A percentile compares a stretch with the other conserved stretches of the same genome.
Conservation (phyloP, 2,888 invertebrate species). For the Alloplasta piceator region DNA sequence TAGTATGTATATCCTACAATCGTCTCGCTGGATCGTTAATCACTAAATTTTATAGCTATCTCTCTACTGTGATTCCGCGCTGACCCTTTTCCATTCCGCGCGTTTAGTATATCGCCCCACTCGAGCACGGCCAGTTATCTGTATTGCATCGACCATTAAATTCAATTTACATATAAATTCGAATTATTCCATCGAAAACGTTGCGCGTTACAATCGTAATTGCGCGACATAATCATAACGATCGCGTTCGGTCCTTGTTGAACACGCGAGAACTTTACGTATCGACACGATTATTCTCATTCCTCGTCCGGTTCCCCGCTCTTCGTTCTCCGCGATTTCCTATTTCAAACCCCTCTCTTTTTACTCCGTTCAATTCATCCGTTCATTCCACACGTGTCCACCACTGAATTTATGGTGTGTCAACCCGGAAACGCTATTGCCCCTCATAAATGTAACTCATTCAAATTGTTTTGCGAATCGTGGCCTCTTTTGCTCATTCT, state of each 20-base stretch:
- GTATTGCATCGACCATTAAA: conserved; percentile 77
- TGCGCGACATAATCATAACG: conserved; percentile 72
- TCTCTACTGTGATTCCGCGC: conserved; percentile 6
- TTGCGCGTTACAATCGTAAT: conserved; percentile 74
- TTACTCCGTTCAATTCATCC: neutral
- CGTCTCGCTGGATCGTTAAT: conserved; percentile 73
- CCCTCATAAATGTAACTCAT: conserved; percentile 69
- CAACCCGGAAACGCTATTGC: conserved; percentile 67
- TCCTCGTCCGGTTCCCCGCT: conserved; percentile 20
- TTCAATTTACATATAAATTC: conserved; percentile 82
- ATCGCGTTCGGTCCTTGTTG: conserved; percentile 63
- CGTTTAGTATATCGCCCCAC: conserved; percentile 2
- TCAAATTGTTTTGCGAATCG: conserved; percentile 65
- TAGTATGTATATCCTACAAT: conserved; percentile 29
- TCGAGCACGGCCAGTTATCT: conserved; percentile 72
- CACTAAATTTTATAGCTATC: conserved; percentile 70
- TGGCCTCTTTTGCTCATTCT: conserved; percentile 56
- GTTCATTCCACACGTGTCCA: conserved; percentile 30
- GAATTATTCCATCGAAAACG: conserved; percentile 78
- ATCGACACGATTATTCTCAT: conserved; percentile 58
- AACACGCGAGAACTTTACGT: conserved; percentile 54
- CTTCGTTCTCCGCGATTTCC: conserved; percentile 59
- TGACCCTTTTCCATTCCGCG: conserved; percentile 30
- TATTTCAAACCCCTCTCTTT: conserved; percentile 43
- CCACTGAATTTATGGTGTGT: conserved; percentile 65